Base-by-base conservation (phyloP, 2,797 vertebrate species). In the Morelia viridis region DNA sequence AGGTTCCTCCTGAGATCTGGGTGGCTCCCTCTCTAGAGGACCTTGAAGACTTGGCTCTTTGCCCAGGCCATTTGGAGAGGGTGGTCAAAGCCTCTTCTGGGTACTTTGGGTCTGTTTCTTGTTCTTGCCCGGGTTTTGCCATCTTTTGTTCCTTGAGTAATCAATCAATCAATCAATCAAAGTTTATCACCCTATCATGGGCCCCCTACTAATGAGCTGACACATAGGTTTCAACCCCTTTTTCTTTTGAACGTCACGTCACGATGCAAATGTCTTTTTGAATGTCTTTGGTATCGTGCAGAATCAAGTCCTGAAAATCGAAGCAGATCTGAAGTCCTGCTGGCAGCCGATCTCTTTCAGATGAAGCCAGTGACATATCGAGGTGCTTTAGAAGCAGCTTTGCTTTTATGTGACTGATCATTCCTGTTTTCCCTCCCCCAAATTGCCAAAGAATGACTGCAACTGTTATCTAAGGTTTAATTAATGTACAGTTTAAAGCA, bases 401-500 rank as follows among this genome's bases (percentile, higher is more conserved):
- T 87, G 61, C 95, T 92, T 95, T 60, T 1, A 56, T 91, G 94
- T 93, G 71, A 93, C 93, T 15, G 60, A 90, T 92, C 89, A 41
- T 65, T 87, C 83, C 56, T 0, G 64, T 95, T 80, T 61, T 95
- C 5, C n/a, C 58, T 35, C 50, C 31, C 71, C 76, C 24, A 92
- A 95, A 95, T 95, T 95, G 96, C 92, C 95, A 65, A 41, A 94
- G 92, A 94, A 92, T 97, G 97, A 97, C 97, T 97, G 95, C 94
- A 96, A 96, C 95, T 91, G 92, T 97, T 97, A 96, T 46, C 94
- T 86, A 68, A 65, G 93, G 58, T 91, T 97, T 98, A 97, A 98
- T 97, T 97, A 97, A 97, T 96, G 96, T 95, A 96, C 96, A 96
- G 95, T 94, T 98, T 96, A 46, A 93, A 97, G 97, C 97, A 96